These are phyloP conservation scores for Drosophila algonquin DNA, from an alignment of 2,888 invertebrate genomes.

Conservation along the genomic window DNA sequence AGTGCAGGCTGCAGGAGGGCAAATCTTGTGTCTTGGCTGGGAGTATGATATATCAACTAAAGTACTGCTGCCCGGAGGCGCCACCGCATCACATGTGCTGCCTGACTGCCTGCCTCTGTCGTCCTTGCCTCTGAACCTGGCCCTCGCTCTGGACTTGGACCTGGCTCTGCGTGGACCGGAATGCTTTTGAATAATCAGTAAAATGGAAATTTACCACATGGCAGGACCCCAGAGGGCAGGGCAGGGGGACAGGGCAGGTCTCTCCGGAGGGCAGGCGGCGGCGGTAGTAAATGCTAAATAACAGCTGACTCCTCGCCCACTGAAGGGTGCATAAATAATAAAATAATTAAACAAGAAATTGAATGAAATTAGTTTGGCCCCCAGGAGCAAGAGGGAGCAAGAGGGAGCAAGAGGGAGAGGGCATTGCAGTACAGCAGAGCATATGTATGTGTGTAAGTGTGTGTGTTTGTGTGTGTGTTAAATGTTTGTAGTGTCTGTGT, in stretches of 20 bases:
- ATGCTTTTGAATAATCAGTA: slow-evolving; percentile 45
- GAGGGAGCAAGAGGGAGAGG: no score
- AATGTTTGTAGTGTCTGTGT: slow-evolving; percentile 20
- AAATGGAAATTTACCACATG: slow-evolving; percentile 55
- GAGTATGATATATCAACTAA: slow-evolving; percentile 34
- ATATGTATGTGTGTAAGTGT: slow-evolving; percentile 1
- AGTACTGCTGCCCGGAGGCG: slow-evolving; percentile 30
- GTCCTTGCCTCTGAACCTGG: neutral
- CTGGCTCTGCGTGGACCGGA: slow-evolving; percentile 5
- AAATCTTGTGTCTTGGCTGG: slow-evolving; percentile 26
- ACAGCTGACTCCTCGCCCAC: slow-evolving; percentile 45
- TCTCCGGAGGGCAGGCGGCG: slow-evolving; percentile 5
- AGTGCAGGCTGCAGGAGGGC: slow-evolving; percentile 9
- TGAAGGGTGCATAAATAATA: slow-evolving; percentile 69
- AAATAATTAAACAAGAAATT: slow-evolving; percentile 78
- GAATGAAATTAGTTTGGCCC: slow-evolving; percentile 72
- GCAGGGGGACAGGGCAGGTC: neutral
- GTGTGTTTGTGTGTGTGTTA: slow-evolving; percentile 24
- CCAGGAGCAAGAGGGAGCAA: slow-evolving; percentile 34
- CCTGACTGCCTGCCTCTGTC: neutral
- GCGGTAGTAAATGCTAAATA: slow-evolving; percentile 42
- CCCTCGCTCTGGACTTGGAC: neutral
- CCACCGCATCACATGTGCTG: slow-evolving; percentile 32
- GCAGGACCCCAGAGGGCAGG: slow-evolving; percentile 30
- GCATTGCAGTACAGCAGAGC: slow-evolving; percentile 17